Evolutionary conservation across 2,797 vertebrate genomes (phyloP), one percentile per base, ranked within the genome.

Genomic region (Valencia hispanica): DNA sequence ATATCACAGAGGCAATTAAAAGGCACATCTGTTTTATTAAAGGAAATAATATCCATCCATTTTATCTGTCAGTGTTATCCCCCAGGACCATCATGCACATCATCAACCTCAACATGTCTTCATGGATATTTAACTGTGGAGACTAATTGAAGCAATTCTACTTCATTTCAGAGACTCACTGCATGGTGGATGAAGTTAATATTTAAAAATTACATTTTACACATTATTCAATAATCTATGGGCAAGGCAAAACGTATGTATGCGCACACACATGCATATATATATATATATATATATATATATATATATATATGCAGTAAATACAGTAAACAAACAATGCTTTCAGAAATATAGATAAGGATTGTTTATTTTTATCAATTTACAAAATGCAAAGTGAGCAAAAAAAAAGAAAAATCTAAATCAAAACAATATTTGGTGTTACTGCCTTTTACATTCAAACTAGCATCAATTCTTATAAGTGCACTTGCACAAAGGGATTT

Each of bases 1-100:
- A 90, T 93, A 91, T 88, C 88, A 88, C 82, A 87, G 86, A 94
- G 91, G 83, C 92, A 95, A 94, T 95, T 94, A 94, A 87, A 93
- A 89, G 71, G 74, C 90, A 92, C 94, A 94, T 94, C 93, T 95
- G 93, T 93, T 95, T 92, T 89, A 95, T 94, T 94, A 94, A 76
- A 70, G 68, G 66, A 85, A 70, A 86, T 90, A 88, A 84, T 87
- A 89, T 87, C 84, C 92, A 93, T 94, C 92, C 88, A 92, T 95
- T 93, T 93, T 89, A 89, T 85, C 91, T 88, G 91, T 94, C 93
- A 94, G 80, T 84, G 88, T 86, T 63, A 80, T 86, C 89, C 83
- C 79, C 70, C 79, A 76, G 68, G 77, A 75, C 84, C 69, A 84
- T 43, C 80, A 55, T 72, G 63, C 75, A 79, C 69, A 86, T 90